Percentiles rank a stretch among this genome's conserved stretches.
Conservation (phyloP, 2,888 invertebrate species). For the Xylophagus ater region DNA sequence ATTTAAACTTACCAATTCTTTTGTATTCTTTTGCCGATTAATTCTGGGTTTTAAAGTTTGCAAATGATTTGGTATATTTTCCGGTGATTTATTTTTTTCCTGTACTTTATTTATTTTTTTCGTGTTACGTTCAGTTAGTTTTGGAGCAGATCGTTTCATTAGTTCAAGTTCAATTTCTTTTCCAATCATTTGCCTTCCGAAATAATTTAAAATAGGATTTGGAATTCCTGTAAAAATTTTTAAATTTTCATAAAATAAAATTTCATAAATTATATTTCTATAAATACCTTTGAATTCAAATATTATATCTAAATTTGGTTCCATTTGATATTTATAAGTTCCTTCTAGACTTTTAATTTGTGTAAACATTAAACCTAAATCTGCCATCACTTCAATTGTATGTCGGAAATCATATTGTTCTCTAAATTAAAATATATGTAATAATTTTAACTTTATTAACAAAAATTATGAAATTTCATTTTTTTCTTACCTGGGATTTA, state of each 20-base stretch:
- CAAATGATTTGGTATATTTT: slow-evolving; percentile 52
- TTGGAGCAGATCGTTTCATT: slow-evolving; percentile 47
- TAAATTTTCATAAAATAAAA: background rate
- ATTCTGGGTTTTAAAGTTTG: slow-evolving; percentile 54
- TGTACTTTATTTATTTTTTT: slow-evolving; percentile 16
- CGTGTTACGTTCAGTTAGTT: slow-evolving; percentile 15
- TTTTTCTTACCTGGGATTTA: slow-evolving; percentile 31
- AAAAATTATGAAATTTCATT: background rate
- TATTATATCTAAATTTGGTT: slow-evolving; percentile 66
- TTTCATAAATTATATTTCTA: background rate
- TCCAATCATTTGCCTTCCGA: slow-evolving; percentile 67
- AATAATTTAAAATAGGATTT: slow-evolving; percentile 43
- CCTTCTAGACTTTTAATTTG: slow-evolving; percentile 73
- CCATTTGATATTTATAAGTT: slow-evolving; percentile 54
- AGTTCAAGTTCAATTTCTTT: slow-evolving; percentile 72
- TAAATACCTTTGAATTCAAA: slow-evolving; percentile 30
- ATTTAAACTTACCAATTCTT: slow-evolving; percentile 40
- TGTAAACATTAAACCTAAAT: slow-evolving; percentile 73
- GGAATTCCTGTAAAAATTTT: background rate
- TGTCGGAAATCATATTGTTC: slow-evolving; percentile 48
- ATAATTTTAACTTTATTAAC: too few species aligned
- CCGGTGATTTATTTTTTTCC: slow-evolving; percentile 13
- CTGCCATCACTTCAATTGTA: slow-evolving; percentile 75
- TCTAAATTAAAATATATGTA: slow-evolving; percentile 22
- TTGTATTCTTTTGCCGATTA: slow-evolving; percentile 33